Evolutionary conservation across 2,797 vertebrate species (phyloP).

Genomic region (Lophius americanus): DNA sequence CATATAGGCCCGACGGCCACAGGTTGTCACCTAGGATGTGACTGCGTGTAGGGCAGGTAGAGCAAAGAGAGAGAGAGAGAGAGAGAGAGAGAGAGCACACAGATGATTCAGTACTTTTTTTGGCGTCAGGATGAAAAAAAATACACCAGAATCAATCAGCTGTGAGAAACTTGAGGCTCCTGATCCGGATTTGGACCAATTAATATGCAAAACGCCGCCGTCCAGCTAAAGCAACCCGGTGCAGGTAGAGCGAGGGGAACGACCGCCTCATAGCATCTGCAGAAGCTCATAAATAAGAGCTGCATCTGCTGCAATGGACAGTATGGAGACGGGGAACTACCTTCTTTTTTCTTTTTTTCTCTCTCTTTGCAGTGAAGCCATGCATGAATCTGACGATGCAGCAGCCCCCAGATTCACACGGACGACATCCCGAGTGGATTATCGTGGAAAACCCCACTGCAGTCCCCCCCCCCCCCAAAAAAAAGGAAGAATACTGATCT

Average conservation of each 20-base stretch:
- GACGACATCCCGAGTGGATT: conserved; percentile 56
- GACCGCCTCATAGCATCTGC: conserved; percentile 14
- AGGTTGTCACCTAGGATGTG: conserved; percentile 76
- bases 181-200: conserved; percentile 38
- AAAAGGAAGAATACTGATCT: conserved; percentile 38
- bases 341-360: conserved; percentile 20
- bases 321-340: conserved; percentile 46
- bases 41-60: conserved; percentile 68
- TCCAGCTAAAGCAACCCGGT: conserved; percentile 58
- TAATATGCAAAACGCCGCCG: conserved; percentile 54
- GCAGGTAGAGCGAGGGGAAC: conserved; percentile 48
- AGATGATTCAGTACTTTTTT: conserved; percentile 52
- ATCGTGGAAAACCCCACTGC: conserved; percentile 50
- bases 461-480: conserved; percentile 14
- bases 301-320: conserved; percentile 57
- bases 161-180: conserved; percentile 32
- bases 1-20: conserved; percentile 76
- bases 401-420: conserved; percentile 63
- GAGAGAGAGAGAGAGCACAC: conserved; percentile 59
- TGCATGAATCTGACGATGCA: conserved; percentile 72
- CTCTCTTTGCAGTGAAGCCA: conserved; percentile 52
- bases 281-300: conserved; percentile 46
- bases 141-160: conserved; percentile 39
- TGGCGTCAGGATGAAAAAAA: conserved; percentile 15
- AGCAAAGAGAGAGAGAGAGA: conserved; percentile 59